A percentile compares a stretch with the other conserved stretches of the same genome.
phyloP scores from a whole-genome alignment of 2,888 invertebrate species.

The Sminthurinus aureus region DNA sequence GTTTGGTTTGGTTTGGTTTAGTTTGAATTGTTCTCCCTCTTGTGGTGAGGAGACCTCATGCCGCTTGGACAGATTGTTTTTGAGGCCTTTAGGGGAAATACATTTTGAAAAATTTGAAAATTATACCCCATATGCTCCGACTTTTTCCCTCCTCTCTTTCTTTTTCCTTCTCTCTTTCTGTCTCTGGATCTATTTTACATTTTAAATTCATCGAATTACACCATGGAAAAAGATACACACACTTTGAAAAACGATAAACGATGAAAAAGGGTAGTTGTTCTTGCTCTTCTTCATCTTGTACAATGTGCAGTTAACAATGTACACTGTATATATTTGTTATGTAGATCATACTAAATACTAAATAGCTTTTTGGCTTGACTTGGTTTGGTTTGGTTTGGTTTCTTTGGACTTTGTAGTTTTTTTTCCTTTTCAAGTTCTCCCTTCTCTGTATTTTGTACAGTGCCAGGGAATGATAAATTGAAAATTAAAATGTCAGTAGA shows the following conservation, averaged over 20 bases:
- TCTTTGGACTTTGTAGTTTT: not conserved
- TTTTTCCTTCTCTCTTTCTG: not conserved
- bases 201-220: slow-evolving; percentile 36
- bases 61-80: slow-evolving; percentile 60
- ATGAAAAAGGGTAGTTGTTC: slow-evolving; percentile 3
- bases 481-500: slow-evolving; percentile 10
- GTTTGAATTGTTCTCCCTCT: slow-evolving; percentile 23
- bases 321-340: no score
- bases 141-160: no score
- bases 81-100: slow-evolving; percentile 60
- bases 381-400: not conserved
- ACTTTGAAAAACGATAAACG: not conserved
- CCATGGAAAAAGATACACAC: slow-evolving; percentile 18
- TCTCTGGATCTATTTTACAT: slow-evolving; percentile 25
- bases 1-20: not conserved
- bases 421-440: not conserved
- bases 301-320: no score
- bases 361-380: not conserved
- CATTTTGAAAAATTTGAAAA: slow-evolving; percentile 54
- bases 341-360: not conserved
- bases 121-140: slow-evolving; percentile 39
- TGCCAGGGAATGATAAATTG: not conserved
- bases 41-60: slow-evolving; percentile 53
- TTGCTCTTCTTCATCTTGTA: not conserved
- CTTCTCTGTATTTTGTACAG: no score